Percentiles rank a stretch among this genome's conserved stretches.
Evolutionary conservation across 2,888 invertebrate genomes (phyloP).

Genomic region (Nebria salina): DNA sequence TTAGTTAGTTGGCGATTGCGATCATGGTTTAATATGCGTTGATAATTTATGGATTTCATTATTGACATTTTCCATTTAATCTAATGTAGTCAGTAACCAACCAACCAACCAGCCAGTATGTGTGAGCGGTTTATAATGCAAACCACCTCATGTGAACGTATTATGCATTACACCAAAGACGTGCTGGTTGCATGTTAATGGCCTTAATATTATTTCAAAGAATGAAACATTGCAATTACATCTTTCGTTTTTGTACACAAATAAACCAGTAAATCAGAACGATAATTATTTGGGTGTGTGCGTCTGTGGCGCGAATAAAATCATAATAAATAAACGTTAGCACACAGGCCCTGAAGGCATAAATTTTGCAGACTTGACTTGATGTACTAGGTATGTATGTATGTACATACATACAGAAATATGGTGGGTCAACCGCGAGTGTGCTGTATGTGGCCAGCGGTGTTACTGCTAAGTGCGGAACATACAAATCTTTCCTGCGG

Average conservation of each 20-base stretch:
- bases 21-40: not conserved
- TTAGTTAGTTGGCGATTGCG: not conserved
- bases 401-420: too few species aligned
- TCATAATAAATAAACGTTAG: not conserved
- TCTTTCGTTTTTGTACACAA: too few species aligned
- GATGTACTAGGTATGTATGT: too few species aligned
- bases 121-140: too few species aligned
- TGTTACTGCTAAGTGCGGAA: constrained; percentile 17
- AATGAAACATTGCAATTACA: too few species aligned
- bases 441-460: not conserved
- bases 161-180: too few species aligned
- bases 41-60: not conserved
- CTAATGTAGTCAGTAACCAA: not conserved
- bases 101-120: not conserved
- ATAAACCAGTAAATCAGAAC: too few species aligned
- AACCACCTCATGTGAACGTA: too few species aligned
- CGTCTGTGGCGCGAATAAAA: not conserved
- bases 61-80: not conserved
- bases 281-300: too few species aligned
- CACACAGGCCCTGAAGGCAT: not conserved
- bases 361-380: not conserved
- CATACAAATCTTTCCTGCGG: constrained; percentile 26
- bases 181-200: too few species aligned
- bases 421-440: too few species aligned
- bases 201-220: too few species aligned